These are phyloP conservation scores for Eptatretus atami DNA, from an alignment of 2,797 vertebrate genomes.

Conservation along the genomic window DNA sequence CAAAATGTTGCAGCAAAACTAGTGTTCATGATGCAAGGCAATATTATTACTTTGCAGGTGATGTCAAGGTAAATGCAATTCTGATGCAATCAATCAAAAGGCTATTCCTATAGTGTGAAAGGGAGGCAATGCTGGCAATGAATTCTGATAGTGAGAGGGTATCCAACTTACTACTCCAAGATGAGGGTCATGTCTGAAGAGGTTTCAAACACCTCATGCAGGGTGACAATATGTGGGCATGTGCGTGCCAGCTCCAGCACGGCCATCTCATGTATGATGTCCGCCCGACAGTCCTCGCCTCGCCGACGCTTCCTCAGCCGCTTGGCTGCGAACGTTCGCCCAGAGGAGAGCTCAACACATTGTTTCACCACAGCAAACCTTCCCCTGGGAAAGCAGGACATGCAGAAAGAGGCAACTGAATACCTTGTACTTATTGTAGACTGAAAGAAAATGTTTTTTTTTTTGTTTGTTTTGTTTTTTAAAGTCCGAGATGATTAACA, in stretches of 20 bases:
- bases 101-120: no score
- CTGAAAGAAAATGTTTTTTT: no score
- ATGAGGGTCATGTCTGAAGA: slow-evolving; percentile 36
- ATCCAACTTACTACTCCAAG: neutral
- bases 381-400: slow-evolving; percentile 19
- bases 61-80: no score
- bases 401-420: no score
- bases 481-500: no score
- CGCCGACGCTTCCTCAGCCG: slow-evolving; percentile 56
- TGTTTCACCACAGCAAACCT: slow-evolving; percentile 75
- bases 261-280: slow-evolving; percentile 66
- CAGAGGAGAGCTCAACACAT: slow-evolving; percentile 48
- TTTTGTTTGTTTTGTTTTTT: no score
- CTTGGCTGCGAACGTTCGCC: slow-evolving; percentile 70
- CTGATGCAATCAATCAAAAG: no score
- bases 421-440: no score
- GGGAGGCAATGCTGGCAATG: neutral
- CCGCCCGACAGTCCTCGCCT: slow-evolving; percentile 56
- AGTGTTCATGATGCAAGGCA: no score
- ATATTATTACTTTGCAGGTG: no score
- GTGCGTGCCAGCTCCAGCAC: slow-evolving; percentile 41
- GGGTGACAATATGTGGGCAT: slow-evolving; percentile 40
- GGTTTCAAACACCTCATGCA: slow-evolving; percentile 58
- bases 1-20: no score
- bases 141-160: neutral